Evolutionary conservation across 2,113 vertebrate genomes (phyloP).

Genomic region (Eubucco bourcierii): DNA sequence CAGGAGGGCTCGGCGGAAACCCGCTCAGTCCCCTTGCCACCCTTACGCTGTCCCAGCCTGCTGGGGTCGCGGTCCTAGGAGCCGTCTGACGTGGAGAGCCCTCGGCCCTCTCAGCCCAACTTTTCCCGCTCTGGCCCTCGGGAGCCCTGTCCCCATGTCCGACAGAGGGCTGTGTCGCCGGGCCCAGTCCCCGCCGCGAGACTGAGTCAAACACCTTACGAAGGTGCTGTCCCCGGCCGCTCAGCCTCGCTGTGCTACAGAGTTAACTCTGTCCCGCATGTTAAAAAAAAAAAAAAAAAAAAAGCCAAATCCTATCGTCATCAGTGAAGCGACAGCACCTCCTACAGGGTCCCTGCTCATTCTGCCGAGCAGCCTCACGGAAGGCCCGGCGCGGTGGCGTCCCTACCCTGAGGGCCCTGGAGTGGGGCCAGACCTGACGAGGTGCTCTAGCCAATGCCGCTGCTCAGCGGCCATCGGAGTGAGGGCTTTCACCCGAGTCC

Average conservation of each 20-base stretch:
- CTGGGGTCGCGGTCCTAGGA: neutral
- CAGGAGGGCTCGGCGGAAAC: too few relatives aligned
- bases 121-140: neutral
- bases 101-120: neutral
- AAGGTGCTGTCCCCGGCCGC: neutral
- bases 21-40: neutral
- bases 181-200: neutral
- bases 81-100: neutral
- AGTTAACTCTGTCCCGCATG: neutral
- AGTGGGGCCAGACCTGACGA: too few relatives aligned
- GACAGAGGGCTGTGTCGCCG: neutral
- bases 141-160: too few relatives aligned
- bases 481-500: neutral
- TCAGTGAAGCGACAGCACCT: conserved; percentile 78
- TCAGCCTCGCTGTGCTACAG: neutral
- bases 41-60: neutral
- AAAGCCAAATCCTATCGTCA: neutral
- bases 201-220: neutral
- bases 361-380: neutral
- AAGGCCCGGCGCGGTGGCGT: neutral
- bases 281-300: neutral
- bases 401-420: neutral
- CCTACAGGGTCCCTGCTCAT: conserved; percentile 70
- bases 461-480: fast-evolving
- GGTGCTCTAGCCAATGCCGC: neutral